Evolutionary conservation across 30 jellyfish, hydroid and myxozoan species (phyloP).

Genomic region (Calvadosia cruxmelitensis): DNA sequence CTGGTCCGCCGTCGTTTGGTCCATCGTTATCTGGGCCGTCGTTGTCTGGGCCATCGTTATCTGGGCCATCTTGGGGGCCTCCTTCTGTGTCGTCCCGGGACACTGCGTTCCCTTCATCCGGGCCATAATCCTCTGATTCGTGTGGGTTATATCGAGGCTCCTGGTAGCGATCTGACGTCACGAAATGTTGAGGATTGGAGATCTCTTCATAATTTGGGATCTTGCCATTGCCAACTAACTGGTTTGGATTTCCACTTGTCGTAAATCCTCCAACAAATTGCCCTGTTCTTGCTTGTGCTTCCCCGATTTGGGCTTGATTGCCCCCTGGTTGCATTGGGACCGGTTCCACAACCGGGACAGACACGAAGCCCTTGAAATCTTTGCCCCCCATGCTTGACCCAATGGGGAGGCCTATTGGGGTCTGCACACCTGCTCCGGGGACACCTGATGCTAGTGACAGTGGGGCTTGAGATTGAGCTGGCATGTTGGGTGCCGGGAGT

Average conservation of each 20-base stretch:
- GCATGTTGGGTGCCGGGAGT: slow-evolving; percentile 18
- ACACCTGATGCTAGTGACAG: slow-evolving; percentile 18
- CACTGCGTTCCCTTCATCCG: slow-evolving; percentile 21
- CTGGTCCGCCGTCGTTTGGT: slow-evolving; percentile 4
- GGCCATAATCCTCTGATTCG: slow-evolving; percentile 53
- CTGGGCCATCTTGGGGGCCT: slow-evolving; percentile 6
- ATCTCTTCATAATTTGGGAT: slow-evolving; percentile 42
- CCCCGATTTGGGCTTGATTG: neutral
- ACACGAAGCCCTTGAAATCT: slow-evolving; percentile 60
- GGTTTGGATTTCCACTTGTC: slow-evolving; percentile 1
- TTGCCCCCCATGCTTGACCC: slow-evolving; percentile 30
- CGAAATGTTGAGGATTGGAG: slow-evolving; percentile 37
- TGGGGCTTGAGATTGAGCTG: slow-evolving; percentile 18
- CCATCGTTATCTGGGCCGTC: slow-evolving; percentile 8
- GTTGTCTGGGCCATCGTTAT: slow-evolving; percentile 8
- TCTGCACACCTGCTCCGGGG: slow-evolving; percentile 26
- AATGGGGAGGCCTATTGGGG: slow-evolving; percentile 23
- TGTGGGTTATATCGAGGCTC: slow-evolving; percentile 71
- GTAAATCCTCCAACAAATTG: slow-evolving; percentile 20
- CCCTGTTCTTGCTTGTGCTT: slow-evolving; percentile 1
- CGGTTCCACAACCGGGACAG: slow-evolving; percentile 70
- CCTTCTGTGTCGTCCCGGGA: slow-evolving; percentile 12
- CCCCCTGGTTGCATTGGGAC: slow-evolving; percentile 18
- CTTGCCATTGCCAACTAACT: neutral
- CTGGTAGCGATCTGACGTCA: slow-evolving; percentile 53